Evolutionary conservation across 30 jellyfish, hydroid and myxozoan species (phyloP).

Genomic region (Aurelia coerulea): DNA sequence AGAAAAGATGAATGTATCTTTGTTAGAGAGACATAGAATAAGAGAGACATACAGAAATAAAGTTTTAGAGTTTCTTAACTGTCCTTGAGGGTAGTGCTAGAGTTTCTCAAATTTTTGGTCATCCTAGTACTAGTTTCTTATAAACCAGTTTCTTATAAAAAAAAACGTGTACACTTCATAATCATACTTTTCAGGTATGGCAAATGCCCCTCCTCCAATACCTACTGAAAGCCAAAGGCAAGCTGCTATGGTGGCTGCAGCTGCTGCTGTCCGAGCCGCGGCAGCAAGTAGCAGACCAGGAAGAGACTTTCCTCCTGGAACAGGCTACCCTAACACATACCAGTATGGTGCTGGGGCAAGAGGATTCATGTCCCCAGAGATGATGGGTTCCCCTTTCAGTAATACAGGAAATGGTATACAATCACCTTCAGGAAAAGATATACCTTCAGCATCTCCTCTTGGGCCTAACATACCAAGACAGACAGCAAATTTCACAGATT

Average conservation of each 20-base stretch:
- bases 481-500: conserved; percentile 55
- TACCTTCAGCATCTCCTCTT: conserved; percentile 73
- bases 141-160: no score
- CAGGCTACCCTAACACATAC: conserved; percentile 67
- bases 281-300: conserved; percentile 91
- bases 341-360: conserved; percentile 84
- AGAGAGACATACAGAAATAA: no score
- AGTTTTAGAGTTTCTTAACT: no score
- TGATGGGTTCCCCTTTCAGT: conserved; percentile 81
- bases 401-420: conserved; percentile 71
- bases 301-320: conserved; percentile 72
- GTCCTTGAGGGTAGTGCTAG: no score
- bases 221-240: conserved; percentile 65
- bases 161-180: no score
- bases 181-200: no score
- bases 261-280: conserved; percentile 96
- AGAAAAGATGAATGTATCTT: no score
- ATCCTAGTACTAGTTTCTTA: no score
- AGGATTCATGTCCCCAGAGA: conserved; percentile 54
- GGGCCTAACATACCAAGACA: conserved; percentile 55
- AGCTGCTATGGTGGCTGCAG: conserved; percentile 98
- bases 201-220: conserved; percentile 1
- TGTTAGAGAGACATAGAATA: no score
- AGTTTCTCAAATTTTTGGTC: no score
- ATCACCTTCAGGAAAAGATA: conserved; percentile 72